Evolutionary conservation across 2,888 invertebrate genomes (phyloP), one percentile per base, ranked within the genome.

Genomic region (Colostygia pectinataria): DNA sequence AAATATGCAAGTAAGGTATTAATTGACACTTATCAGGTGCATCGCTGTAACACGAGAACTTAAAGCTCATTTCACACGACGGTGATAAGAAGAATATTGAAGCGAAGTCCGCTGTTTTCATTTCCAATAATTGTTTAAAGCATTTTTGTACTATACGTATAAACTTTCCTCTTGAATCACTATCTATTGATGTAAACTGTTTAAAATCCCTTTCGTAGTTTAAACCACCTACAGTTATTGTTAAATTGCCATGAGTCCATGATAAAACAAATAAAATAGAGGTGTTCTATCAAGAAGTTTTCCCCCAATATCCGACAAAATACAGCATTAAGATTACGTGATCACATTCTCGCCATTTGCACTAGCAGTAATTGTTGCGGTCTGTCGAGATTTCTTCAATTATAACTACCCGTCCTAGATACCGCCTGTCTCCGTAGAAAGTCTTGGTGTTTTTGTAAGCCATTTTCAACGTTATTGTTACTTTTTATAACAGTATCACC

Each of bases 341-440:
- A 6, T 5, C 10, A 12, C 4, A 5, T 8, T 34, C 32, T 36
- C 28, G 2, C 59, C 39, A 23, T 46, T 69, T 67, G 57, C 31
- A 31, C 54, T 54, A 58, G 32, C 12, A 32, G 46, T 61, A 59
- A 70, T 71, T 60, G 59, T 63, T 68, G 77, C 67, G 78, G 76
- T 76, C 67, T 65, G 60, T 65, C 66, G 72, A 77, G 75, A 79
- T 81, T 77, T 81, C 77, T 80, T 78, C 79, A 80, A 81, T 83
- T 77, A 78, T 65, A 69, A 62, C 57, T 61, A 56, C 58, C 57
- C 55, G 73, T 62, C 68, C 74, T 68, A 71, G 71, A 69, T 77
- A 59, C 56, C 49, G 49, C 46, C 39, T 20, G 42, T 38, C 23
- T 58, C 53, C 52, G 63, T 80, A 81, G 83, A 83, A 83, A 83